These are phyloP conservation scores for Mactra quadrangularis DNA, from an alignment of 1,140 invertebrate genomes.

Conservation along the genomic window DNA sequence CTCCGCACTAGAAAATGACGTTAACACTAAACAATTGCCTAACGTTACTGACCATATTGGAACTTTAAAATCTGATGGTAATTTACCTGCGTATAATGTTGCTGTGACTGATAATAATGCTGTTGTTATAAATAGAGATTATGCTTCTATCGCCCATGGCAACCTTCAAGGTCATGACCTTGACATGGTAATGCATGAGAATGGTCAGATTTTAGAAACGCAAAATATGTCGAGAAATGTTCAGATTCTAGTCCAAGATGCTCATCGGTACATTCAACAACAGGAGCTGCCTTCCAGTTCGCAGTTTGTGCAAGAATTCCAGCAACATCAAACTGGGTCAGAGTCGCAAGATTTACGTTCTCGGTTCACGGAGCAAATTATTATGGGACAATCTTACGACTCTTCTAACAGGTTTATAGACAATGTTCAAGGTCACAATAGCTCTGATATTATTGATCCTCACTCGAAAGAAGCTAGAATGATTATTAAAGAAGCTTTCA, in stretches of 20 bases:
- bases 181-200: conserved; percentile 24
- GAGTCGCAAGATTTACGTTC: conserved; percentile 6
- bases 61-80: not conserved
- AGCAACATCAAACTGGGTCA: not conserved
- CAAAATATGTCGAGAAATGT: conserved; percentile 51
- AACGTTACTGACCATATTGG: conserved; percentile 11
- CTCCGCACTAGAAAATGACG: conserved; percentile 1
- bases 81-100: not conserved
- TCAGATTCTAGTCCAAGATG: conserved; percentile 38
- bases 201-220: conserved; percentile 12
- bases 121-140: conserved; percentile 3
- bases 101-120: not conserved
- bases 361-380: not conserved
- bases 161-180: conserved; percentile 20
- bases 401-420: not conserved
- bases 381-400: not conserved
- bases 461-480: conserved; percentile 49
- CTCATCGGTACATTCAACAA: conserved; percentile 28
- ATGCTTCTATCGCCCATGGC: conserved; percentile 6
- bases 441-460: conserved; percentile 36
- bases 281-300: not conserved
- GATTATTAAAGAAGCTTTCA: conserved; percentile 38
- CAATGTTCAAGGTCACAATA: not conserved
- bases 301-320: conserved; percentile 12
- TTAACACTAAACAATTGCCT: not conserved